Base-by-base conservation (phyloP, 2,888 invertebrate species). In the Pantelozetes paolii region DNA sequence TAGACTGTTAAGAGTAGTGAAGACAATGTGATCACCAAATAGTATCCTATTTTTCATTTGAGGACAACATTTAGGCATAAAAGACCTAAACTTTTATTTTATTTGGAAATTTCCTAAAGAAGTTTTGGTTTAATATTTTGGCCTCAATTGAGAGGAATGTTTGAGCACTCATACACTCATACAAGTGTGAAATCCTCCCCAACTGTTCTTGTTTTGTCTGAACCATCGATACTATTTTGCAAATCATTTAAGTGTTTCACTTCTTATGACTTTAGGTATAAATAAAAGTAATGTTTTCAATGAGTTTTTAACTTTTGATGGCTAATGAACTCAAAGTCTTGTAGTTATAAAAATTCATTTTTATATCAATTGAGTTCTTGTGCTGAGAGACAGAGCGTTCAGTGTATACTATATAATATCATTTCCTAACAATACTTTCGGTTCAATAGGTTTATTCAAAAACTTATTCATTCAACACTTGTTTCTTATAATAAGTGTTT, bases 61-160 rank as follows among this genome's bases (percentile, higher is more conserved):
- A n/a, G 62, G 62, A 30, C 62, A 62, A 62, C 32, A 32, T 28
- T 62, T 62, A 62, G 62, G 20, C 62, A 32, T n/a, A n/a, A n/a
- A n/a, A n/a, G n/a, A n/a, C n/a, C n/a, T n/a, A n/a, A 62, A 62
- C 32, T 62, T 62, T 62, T 32, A 36, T 36, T 62, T 62, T 62
- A 62, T 62, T 62, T 62, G 36, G 3, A 36, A 32, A 32, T 6
- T 30, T 2, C 28, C 28, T 62, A 36, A 54, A 62, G 32, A 62
- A 62, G 20, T 36, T 32, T 62, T 62, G n/a, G 62, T 11, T 32
- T 11, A 62, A 32, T 62, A 36, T 59, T 45, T 30, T 62, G 62
- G 8, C 62, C 62, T 62, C 26, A 62, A 62, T 62, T 62, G 20
- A 62, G 15, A 62, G 23, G 15, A 11, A 15, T 26, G 9, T 32